Evolutionary conservation across 2,888 invertebrate genomes (phyloP), one percentile per base, ranked within the genome.

Genomic region (Drosophila eohydei): DNA sequence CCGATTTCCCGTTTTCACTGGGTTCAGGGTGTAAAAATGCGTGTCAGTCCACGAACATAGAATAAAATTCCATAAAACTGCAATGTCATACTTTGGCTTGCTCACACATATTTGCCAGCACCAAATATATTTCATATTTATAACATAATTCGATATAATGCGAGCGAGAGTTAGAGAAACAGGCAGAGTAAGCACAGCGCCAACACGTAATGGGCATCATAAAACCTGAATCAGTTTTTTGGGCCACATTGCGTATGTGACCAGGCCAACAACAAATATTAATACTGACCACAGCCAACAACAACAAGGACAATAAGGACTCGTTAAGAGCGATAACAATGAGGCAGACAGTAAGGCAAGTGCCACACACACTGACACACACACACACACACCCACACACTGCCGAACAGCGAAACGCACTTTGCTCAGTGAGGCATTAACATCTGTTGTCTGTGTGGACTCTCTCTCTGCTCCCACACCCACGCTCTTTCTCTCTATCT

Each of bases 101-200:
- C 74, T 74, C 79, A 81, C 83, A 86, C 81, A 77, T 81, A 71
- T 78, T 66, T 61, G 62, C 44, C 50, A 57, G 36, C 51, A 50
- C 57, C 52, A 71, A 71, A 84, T 85, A 75, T 82, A 84, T 85
- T 86, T 86, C 70, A 85, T 86, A 86, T 88, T 88, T 84, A 84
- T 84, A 88, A 84, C 84, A 84, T 84, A 84, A 84, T 84, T 88
- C 86, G 83, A 85, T 88, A 88, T 84, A 84, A 84, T 84, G 71
- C 86, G 12, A 73, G 80, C 67, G 88, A 57, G 66, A 58, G 78
- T 58, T 58, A 57, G 63, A 52, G 48, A 14, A 51, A 5, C n/a
- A 41, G 16, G 58, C 57, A 32, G 43, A 30, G 32, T 21, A 36
- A 41, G 41, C 48, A 48, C 48, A 48, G n/a, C 30, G 9, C 30